phyloP scores from a whole-genome alignment of 64 coral and sea anemone species.

The Stichodactyla mertensii region DNA sequence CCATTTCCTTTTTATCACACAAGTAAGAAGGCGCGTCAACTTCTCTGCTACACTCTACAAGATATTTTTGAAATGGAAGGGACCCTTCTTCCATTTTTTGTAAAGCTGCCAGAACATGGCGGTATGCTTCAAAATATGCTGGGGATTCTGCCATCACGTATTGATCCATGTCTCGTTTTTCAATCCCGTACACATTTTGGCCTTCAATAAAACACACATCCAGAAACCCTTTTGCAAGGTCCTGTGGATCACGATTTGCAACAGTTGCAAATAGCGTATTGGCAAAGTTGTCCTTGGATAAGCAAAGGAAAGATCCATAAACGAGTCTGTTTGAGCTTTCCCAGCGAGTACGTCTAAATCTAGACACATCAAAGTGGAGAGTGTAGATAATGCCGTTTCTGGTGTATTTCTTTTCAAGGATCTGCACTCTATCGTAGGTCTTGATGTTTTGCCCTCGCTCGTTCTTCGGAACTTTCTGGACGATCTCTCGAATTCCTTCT shows the following conservation, averaged over 20 bases:
- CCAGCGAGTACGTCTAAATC: slow-evolving; percentile 46
- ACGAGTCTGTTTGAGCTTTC: slow-evolving; percentile 24
- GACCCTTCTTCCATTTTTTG: slow-evolving; percentile 32
- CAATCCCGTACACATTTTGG: slow-evolving; percentile 37
- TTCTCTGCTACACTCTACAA: slow-evolving; percentile 6
- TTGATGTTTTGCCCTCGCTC: slow-evolving; percentile 57
- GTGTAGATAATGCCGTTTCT: slow-evolving; percentile 38
- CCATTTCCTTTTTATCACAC: neutral
- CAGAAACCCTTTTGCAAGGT: neutral
- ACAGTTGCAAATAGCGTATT: slow-evolving; percentile 75
- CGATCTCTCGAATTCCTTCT: slow-evolving; percentile 59
- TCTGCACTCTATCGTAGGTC: slow-evolving; percentile 32
- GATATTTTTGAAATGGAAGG: slow-evolving; percentile 4
- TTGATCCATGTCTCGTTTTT: neutral
- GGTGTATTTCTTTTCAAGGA: slow-evolving; percentile 35
- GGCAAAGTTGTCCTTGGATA: slow-evolving; percentile 63
- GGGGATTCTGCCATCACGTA: slow-evolving; percentile 55
- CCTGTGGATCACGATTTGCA: slow-evolving; percentile 16
- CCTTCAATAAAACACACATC: slow-evolving; percentile 22
- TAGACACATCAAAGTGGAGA: slow-evolving; percentile 45
- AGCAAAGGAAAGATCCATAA: slow-evolving; percentile 68
- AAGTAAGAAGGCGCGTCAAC: slow-evolving; percentile 34
- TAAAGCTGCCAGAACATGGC: slow-evolving; percentile 59
- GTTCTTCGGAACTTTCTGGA: neutral
- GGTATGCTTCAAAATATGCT: slow-evolving; percentile 57